These are phyloP conservation scores for Trichonephila clavata DNA, from an alignment of 1,140 invertebrate genomes.

Conservation along the genomic window DNA sequence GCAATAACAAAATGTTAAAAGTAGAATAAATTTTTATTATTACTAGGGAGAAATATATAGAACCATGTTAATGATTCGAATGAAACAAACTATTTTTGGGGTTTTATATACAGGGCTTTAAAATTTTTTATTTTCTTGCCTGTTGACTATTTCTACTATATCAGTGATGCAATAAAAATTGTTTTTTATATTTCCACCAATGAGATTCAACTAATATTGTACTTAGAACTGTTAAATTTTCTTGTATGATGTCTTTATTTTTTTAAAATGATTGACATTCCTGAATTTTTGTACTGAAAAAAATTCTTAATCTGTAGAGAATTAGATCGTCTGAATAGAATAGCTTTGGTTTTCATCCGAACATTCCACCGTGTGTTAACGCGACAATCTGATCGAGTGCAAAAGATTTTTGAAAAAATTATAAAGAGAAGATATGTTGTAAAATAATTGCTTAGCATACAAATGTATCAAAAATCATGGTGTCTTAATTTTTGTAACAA, in stretches of 20 bases:
- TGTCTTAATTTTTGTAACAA: too few species aligned
- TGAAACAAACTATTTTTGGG: slow-evolving; percentile 62
- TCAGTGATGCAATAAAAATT: slow-evolving; percentile 57
- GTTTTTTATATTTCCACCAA: slow-evolving; percentile 65
- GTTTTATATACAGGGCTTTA: slow-evolving; percentile 62
- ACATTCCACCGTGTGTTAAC: slow-evolving; percentile 43
- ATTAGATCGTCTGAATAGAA: slow-evolving; percentile 6
- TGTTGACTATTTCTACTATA: slow-evolving; percentile 66
- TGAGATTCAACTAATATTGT: slow-evolving; percentile 49
- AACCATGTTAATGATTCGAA: slow-evolving; percentile 49
- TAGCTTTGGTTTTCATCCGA: slow-evolving; percentile 23
- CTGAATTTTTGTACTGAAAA: slow-evolving; percentile 73
- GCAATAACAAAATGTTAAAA: slow-evolving; percentile 51
- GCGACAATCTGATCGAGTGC: not conserved
- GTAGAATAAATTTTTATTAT: slow-evolving; percentile 49
- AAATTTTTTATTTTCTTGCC: slow-evolving; percentile 74
- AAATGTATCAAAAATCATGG: too few species aligned
- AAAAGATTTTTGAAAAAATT: not conserved
- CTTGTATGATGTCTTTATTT: slow-evolving; percentile 76
- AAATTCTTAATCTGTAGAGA: slow-evolving; percentile 28
- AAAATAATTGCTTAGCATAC: too few species aligned
- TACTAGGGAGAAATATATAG: not conserved
- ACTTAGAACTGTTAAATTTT: slow-evolving; percentile 76
- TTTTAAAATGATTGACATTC: slow-evolving; percentile 75
- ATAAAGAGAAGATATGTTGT: too few species aligned